Conservation (phyloP, 2,888 invertebrate genomes). For the Caenorhabditis auriculariae region DNA sequence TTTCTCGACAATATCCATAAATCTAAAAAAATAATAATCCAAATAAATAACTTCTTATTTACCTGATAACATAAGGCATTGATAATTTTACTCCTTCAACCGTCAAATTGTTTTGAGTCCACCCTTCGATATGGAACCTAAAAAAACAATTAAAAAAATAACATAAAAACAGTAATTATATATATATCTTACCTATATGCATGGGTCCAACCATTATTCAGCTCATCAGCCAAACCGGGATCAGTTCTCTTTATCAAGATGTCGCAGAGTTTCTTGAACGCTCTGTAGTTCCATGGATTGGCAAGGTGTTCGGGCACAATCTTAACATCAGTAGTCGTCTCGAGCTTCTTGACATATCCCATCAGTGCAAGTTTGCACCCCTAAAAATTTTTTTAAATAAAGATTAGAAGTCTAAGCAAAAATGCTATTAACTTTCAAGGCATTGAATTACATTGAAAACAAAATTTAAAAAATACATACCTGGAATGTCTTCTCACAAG, state of each 20-base stretch:
- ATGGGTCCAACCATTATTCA: conserved; percentile 2
- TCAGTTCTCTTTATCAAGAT: neutral
- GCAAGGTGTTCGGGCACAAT: conserved; percentile 5
- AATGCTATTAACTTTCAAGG: conserved; percentile 9
- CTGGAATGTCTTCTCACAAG: conserved; percentile 6
- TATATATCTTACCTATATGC: conserved; percentile 11
- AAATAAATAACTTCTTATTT: conserved; percentile 11
- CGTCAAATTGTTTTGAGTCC: conserved; percentile 10
- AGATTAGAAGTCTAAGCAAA: conserved; percentile 12
- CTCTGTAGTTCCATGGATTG: conserved; percentile 7
- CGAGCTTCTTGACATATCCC: conserved; percentile 10
- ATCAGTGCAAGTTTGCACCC: conserved; percentile 8
- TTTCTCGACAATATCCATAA: conserved; percentile 11
- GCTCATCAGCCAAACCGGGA: conserved; percentile 4
- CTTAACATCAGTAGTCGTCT: conserved; percentile 2
- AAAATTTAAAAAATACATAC: conserved; percentile 8
- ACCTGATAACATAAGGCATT: conserved; percentile 4
- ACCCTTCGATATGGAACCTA: conserved; percentile 9
- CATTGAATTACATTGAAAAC: conserved; percentile 13
- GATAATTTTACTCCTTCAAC: conserved; percentile 3
- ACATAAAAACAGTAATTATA: conserved; percentile 5
- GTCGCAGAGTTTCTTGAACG: conserved; percentile 4
- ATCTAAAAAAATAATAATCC: conserved; percentile 17
- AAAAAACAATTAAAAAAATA: conserved; percentile 1
- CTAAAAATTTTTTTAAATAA: conserved; percentile 11